These are phyloP conservation scores for Oscheius myriophilus DNA, from an alignment of 2,888 invertebrate species.

Conservation along the genomic window DNA sequence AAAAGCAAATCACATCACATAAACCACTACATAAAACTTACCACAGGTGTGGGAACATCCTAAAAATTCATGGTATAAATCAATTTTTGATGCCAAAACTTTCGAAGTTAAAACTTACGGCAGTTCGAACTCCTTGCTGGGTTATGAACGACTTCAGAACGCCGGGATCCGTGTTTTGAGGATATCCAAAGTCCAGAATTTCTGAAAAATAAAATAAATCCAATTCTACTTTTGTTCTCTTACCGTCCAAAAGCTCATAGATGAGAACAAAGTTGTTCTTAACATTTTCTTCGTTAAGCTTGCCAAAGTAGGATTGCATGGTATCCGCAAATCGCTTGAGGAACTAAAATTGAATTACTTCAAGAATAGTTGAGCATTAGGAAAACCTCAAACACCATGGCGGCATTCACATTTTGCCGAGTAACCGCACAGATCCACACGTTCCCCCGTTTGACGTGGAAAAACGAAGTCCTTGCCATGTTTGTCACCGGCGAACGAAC, in stretches of 20 bases:
- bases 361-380: neutral
- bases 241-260: conserved; percentile 92
- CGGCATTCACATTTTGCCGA: conserved; percentile 99
- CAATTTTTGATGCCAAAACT: neutral
- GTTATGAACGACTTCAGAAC: conserved; percentile 99
- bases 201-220: conserved; percentile 76
- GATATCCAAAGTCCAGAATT: conserved; percentile 98
- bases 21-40: conserved; percentile 17
- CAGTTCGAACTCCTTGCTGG: conserved; percentile 86
- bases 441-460: conserved; percentile 98
- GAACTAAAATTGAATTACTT: conserved; percentile 78
- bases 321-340: conserved; percentile 89
- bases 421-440: conserved; percentile 99
- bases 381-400: conserved; percentile 80
- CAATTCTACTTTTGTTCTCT: conserved; percentile 5
- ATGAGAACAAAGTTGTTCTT: conserved; percentile 99
- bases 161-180: conserved; percentile 98
- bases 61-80: conserved; percentile 14
- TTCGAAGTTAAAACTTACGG: conserved; percentile 49
- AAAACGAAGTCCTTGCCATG: conserved; percentile 97
- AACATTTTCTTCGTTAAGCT: conserved; percentile 99
- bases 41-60: conserved; percentile 44
- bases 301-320: conserved; percentile 98
- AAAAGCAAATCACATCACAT: conserved; percentile 5
- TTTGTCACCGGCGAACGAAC: conserved; percentile 98